A percentile compares a stretch with the other conserved stretches of the same genome.
These are phyloP conservation scores for Nebria salina DNA, from an alignment of 2,888 invertebrate genomes.

Conservation along the genomic window DNA sequence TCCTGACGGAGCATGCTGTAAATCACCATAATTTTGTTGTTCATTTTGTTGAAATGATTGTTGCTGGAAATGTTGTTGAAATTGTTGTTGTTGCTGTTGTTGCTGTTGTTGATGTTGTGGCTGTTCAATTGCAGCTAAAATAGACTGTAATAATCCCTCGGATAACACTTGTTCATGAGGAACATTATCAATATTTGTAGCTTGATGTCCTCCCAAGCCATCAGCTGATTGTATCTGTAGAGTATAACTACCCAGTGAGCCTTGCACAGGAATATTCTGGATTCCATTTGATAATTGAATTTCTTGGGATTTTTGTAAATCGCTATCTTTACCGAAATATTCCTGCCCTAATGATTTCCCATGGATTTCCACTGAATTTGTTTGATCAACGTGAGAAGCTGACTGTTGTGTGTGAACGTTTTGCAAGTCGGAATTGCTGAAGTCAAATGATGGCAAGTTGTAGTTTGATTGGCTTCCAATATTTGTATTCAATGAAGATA, in stretches of 20 bases:
- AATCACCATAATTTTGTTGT: slow-evolving; percentile 45
- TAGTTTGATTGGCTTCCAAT: slow-evolving; percentile 62
- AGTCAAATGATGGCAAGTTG: slow-evolving; percentile 59
- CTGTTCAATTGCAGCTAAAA: slow-evolving; percentile 83
- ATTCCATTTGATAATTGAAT: slow-evolving; percentile 55
- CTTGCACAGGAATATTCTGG: slow-evolving; percentile 66
- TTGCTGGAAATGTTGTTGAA: slow-evolving; percentile 50
- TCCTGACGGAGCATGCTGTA: slow-evolving; percentile 45
- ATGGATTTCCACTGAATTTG: slow-evolving; percentile 50
- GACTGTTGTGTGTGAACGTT: slow-evolving; percentile 55
- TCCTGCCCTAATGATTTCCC: slow-evolving; percentile 57
- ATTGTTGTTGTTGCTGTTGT: slow-evolving; percentile 30
- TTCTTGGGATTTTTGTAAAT: slow-evolving; percentile 59
- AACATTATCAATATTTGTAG: slow-evolving; percentile 64
- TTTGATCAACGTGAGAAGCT: slow-evolving; percentile 11
- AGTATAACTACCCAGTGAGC: slow-evolving; percentile 73
- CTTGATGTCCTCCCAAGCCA: slow-evolving; percentile 59
- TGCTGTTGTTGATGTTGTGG: slow-evolving; percentile 61
- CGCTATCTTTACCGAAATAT: slow-evolving; percentile 58
- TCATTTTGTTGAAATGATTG: slow-evolving; percentile 36
- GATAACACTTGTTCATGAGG: slow-evolving; percentile 82
- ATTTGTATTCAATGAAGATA: slow-evolving; percentile 66
- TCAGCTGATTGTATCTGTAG: slow-evolving; percentile 80
- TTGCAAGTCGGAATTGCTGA: slow-evolving; percentile 61
- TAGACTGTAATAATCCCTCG: slow-evolving; percentile 81